Base-by-base conservation (phyloP, 2,888 invertebrate genomes). In the Tipula lateralis region DNA sequence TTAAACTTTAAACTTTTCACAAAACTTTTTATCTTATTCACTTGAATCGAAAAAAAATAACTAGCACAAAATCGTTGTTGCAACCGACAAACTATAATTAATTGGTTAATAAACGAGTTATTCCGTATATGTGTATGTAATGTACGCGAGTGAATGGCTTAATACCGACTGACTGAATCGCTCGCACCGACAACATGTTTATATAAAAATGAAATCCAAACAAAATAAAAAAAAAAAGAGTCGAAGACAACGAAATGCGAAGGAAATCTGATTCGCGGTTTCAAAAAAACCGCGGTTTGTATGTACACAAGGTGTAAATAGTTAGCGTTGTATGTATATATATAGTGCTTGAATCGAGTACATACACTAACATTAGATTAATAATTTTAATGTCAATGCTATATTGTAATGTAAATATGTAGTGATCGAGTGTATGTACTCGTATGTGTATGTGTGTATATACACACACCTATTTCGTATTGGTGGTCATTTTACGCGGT, bases 1-100 rank as follows among this genome's bases (percentile, higher is more conserved):
- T 66, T 1, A 12, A 66, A 24, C 24, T 66, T 66, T 24, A 9
- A 66, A 66, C 66, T 66, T 66, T 66, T 66, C 66, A 66, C 66
- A 66, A 66, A 66, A 66, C 66, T 66, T 66, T 66, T n/a, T n/a
- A n/a, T n/a, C n/a, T n/a, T 66, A 66, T 66, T 66, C 66, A 66
- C 66, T 66, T 66, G 4, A 66, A 66, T 66, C 24, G 3, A 16
- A 5, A 66, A n/a, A 24, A 9, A 66, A 12, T 66, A 19, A 66
- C 66, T 66, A 9, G 24, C 66, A 66, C 66, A 66, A 66, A 66
- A 44, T 66, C 3, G 0, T 36, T 36, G 36, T 36, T 36, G 36
- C 12, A 4, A n/a, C 5, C 5, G 2, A n/a, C 13, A 36, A 36
- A 36, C 36, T 39, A n/a, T 3, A 39, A 9, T 36, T 9, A 36